Evolutionary conservation across 2,113 vertebrate genomes (phyloP).

Genomic region (Nanorana parkeri): DNA sequence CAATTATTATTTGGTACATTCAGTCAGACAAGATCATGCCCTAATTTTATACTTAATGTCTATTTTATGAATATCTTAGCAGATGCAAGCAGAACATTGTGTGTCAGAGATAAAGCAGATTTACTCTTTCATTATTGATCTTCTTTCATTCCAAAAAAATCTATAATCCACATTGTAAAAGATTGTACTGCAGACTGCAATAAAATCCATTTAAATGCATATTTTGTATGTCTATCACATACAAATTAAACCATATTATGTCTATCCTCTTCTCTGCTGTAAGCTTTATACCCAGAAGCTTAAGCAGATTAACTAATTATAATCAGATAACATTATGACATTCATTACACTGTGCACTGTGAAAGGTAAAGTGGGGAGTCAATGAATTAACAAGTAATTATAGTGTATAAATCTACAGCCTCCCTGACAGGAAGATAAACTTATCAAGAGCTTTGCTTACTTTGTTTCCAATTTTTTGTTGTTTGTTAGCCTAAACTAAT

Average conservation of each 20-base stretch:
- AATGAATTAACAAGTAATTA: not conserved
- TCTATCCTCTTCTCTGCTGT: constrained; percentile 11
- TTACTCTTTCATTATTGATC: constrained; percentile 18
- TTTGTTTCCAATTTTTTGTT: too few relatives aligned
- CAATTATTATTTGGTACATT: not conserved
- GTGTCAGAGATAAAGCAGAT: not conserved
- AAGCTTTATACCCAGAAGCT: constrained; percentile 26
- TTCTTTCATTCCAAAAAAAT: constrained; percentile 14
- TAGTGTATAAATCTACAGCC: not conserved
- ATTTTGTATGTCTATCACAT: constrained; percentile 18
- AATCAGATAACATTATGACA: constrained; percentile 23
- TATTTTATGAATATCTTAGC: not conserved
- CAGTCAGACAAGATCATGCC: not conserved
- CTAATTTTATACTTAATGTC: not conserved
- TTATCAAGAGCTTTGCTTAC: too few relatives aligned
- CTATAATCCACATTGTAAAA: constrained; percentile 35
- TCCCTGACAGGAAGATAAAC: too few relatives aligned
- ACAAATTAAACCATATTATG: constrained; percentile 24
- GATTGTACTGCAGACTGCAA: not conserved
- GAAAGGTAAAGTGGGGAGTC: not conserved
- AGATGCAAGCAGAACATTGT: not conserved
- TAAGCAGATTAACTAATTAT: constrained; percentile 44
- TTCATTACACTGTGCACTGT: constrained; percentile 2
- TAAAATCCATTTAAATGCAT: constrained; percentile 19
- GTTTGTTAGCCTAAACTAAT: too few relatives aligned